These are phyloP conservation scores for Bimastos eiseni DNA, from an alignment of 2,888 invertebrate species.

Conservation along the genomic window DNA sequence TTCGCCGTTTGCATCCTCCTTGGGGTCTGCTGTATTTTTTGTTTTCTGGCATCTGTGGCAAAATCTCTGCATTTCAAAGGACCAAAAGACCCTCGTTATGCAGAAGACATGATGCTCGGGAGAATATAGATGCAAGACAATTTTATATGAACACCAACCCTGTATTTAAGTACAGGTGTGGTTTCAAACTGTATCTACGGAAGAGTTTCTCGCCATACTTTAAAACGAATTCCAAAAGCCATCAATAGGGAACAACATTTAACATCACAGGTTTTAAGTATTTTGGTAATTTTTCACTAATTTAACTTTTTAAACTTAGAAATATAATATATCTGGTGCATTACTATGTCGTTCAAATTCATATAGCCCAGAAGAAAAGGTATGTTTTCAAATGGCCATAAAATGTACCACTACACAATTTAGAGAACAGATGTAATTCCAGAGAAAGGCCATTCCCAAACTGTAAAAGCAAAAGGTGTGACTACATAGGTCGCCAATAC, in stretches of 20 bases:
- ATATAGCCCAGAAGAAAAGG: no score
- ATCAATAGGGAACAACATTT: not conserved
- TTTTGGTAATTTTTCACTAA: not conserved
- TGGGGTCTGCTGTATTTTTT: conserved; percentile 20
- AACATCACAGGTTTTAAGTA: not conserved
- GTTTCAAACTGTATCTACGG: not conserved
- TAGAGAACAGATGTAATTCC: no score
- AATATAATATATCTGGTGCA: not conserved
- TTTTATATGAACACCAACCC: not conserved
- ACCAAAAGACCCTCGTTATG: conserved; percentile 36
- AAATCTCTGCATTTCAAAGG: conserved; percentile 31
- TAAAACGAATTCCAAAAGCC: not conserved
- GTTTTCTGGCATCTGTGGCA: conserved; percentile 34
- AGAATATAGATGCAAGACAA: not conserved
- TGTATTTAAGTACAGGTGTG: not conserved
- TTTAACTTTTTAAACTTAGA: not conserved
- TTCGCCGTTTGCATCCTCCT: conserved; percentile 29
- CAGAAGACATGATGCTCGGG: conserved; percentile 40
- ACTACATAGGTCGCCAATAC: no score
- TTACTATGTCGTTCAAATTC: no score
- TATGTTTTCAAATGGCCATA: no score
- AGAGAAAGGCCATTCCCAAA: no score
- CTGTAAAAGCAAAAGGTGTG: no score
- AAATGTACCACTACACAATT: no score
- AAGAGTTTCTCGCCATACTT: not conserved